These are phyloP conservation scores for Sternarchorhynchus goeldii DNA, from an alignment of 2,797 vertebrate species.

Conservation along the genomic window DNA sequence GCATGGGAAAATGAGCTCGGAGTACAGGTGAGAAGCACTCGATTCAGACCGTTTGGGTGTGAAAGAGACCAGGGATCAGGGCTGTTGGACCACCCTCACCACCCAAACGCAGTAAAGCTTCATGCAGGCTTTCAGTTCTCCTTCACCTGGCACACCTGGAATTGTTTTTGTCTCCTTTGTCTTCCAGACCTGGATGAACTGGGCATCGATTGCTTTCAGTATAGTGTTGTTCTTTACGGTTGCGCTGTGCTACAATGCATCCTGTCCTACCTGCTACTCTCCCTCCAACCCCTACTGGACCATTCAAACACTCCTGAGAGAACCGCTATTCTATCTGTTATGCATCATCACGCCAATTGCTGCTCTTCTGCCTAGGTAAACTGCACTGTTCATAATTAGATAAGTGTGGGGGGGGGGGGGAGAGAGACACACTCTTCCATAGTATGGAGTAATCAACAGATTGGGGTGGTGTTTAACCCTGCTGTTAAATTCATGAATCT, in stretches of 20 bases:
- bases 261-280: constrained; percentile 89
- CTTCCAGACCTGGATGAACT: constrained; percentile 93
- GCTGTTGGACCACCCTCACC: too few relatives aligned
- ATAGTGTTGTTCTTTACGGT: constrained; percentile 86
- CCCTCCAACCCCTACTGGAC: constrained; percentile 98
- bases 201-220: constrained; percentile 88
- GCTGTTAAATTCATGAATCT: constrained; percentile 3
- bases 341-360: constrained; percentile 84
- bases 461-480: not conserved
- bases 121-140: too few relatives aligned
- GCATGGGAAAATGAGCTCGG: constrained; percentile 51
- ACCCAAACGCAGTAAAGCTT: too few relatives aligned
- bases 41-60: constrained; percentile 53
- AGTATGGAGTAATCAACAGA: too few relatives aligned
- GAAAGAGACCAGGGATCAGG: constrained; percentile 28
- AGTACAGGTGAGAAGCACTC: constrained; percentile 53
- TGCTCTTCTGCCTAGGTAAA: constrained; percentile 91
- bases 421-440: not conserved
- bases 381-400: not conserved
- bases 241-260: constrained; percentile 89
- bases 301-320: constrained; percentile 86
- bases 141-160: not conserved
- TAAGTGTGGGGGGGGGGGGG: not conserved
- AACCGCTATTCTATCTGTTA: constrained; percentile 90
- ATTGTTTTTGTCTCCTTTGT: constrained; percentile 13